A percentile compares a stretch with the other conserved stretches of the same genome.
Evolutionary conservation across 2,888 invertebrate species (phyloP).

Genomic region (Salticus scenicus): DNA sequence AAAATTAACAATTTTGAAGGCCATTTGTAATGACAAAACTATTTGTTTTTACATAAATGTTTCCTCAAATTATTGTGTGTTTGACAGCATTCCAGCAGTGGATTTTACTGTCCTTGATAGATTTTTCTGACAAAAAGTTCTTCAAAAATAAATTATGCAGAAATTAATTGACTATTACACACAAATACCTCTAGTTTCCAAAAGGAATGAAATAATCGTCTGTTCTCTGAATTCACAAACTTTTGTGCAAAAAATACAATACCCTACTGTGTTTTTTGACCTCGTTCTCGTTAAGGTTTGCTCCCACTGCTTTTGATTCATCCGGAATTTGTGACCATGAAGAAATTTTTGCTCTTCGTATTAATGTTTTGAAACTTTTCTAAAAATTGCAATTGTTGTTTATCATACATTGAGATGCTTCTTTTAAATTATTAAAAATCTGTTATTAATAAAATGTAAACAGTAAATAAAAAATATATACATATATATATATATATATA

Average conservation of each 20-base stretch:
- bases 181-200: too few species aligned
- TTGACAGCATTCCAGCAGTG: not conserved
- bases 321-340: not conserved
- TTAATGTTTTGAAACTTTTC: too few species aligned
- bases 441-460: too few species aligned
- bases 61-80: not conserved
- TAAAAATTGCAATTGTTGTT: too few species aligned
- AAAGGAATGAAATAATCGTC: not conserved
- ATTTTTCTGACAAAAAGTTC: not conserved
- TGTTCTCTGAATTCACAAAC: not conserved
- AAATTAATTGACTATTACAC: too few species aligned
- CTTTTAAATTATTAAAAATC: too few species aligned
- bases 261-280: too few species aligned
- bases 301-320: not conserved
- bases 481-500: too few species aligned
- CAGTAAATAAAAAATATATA: too few species aligned
- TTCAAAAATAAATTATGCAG: not conserved
- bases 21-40: not conserved
- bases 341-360: constrained; percentile 1
- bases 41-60: not conserved
- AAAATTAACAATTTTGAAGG: too few species aligned
- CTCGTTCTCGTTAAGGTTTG: not conserved
- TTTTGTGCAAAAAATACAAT: not conserved
- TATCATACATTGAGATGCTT: too few species aligned
- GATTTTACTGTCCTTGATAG: not conserved